These are phyloP conservation scores for Nephila pilipes DNA, from an alignment of 1,140 invertebrate species.

Conservation along the genomic window DNA sequence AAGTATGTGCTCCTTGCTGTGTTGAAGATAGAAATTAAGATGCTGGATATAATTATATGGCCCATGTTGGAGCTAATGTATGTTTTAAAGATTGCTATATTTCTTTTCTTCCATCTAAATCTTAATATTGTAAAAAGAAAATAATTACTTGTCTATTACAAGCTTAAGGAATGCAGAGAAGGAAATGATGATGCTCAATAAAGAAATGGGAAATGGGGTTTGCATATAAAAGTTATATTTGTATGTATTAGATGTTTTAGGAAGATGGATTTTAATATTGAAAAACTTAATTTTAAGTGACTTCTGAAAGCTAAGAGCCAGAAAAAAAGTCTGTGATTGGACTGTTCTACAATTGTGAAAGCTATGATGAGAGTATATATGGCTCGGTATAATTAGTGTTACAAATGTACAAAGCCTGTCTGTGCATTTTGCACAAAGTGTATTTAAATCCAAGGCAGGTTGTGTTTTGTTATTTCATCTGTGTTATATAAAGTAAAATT, in stretches of 20 bases:
- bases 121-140: neutral
- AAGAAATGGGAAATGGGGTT: constrained; percentile 18
- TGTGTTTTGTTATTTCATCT: constrained; percentile 65
- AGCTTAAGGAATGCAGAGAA: neutral
- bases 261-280: constrained; percentile 43
- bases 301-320: neutral
- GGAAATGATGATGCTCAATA: constrained; percentile 45
- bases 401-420: constrained; percentile 70
- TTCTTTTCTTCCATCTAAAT: constrained; percentile 13
- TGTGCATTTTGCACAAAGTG: constrained; percentile 47
- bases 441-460: constrained; percentile 62
- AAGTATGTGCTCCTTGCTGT: neutral
- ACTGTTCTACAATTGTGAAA: constrained; percentile 1
- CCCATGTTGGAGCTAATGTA: constrained; percentile 4
- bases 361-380: constrained; percentile 11
- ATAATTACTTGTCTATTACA: constrained; percentile 6
- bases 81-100: constrained; percentile 14
- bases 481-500: constrained; percentile 50
- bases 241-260: constrained; percentile 51
- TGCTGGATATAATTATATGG: neutral
- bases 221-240: constrained; percentile 56
- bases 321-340: constrained; percentile 25
- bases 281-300: constrained; percentile 27
- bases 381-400: constrained; percentile 51
- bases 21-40: neutral